These are phyloP conservation scores for Acanthoscelides obtectus DNA, from an alignment of 2,888 invertebrate species.

Conservation along the genomic window DNA sequence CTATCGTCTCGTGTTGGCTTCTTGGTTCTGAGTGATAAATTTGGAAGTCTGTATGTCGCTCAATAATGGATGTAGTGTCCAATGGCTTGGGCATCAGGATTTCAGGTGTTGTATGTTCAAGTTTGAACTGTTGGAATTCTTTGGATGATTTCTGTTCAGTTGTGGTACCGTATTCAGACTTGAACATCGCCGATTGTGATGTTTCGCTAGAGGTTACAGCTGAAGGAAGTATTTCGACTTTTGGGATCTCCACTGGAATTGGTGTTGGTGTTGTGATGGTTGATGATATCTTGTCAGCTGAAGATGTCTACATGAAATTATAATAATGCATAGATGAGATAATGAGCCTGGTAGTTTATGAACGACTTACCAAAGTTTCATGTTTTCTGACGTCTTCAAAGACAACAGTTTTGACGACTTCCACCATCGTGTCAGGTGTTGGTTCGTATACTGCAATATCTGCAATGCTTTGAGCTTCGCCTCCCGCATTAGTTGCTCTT, in stretches of 20 bases:
- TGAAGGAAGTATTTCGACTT: conserved; percentile 18
- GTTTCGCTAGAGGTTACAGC: conserved; percentile 27
- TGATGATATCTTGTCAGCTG: conserved; percentile 37
- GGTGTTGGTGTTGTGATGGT: conserved; percentile 28
- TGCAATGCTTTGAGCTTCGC: conserved; percentile 79
- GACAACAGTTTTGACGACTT: conserved; percentile 62
- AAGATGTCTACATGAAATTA: conserved; percentile 31
- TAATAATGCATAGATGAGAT: neutral
- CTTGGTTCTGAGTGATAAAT: conserved; percentile 23
- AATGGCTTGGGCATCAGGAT: conserved; percentile 36
- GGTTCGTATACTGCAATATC: conserved; percentile 71
- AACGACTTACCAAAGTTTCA: conserved; percentile 45
- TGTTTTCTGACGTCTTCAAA: conserved; percentile 55
- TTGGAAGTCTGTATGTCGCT: conserved; percentile 34
- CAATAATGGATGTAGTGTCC: conserved; percentile 18
- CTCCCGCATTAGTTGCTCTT: conserved; percentile 67
- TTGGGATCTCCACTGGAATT: conserved; percentile 25
- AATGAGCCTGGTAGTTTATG: neutral
- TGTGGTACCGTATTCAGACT: conserved; percentile 39
- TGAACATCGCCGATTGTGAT: conserved; percentile 34
- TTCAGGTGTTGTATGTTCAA: conserved; percentile 41
- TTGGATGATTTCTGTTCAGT: conserved; percentile 40
- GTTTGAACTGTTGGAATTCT: conserved; percentile 40
- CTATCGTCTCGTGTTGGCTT: conserved; percentile 19
- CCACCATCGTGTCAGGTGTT: conserved; percentile 62